phyloP scores from a whole-genome alignment of 2,113 vertebrate genomes.

The Ibidorhyncha struthersii region DNA sequence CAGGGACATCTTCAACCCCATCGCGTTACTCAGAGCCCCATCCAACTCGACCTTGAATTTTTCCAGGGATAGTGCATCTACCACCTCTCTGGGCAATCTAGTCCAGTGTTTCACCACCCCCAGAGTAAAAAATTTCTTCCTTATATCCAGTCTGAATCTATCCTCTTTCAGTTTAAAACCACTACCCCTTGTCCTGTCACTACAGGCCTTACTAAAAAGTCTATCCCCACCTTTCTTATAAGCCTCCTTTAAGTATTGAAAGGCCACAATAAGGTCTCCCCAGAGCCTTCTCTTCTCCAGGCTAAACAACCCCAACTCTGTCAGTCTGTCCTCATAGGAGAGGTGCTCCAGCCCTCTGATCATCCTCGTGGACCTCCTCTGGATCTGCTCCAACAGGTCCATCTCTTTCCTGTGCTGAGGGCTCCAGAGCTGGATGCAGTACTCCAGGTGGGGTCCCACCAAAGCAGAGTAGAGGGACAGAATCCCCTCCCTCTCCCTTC shows the following conservation, averaged over 20 bases:
- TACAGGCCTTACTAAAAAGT: background rate
- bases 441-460: background rate
- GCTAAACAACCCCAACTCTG: background rate
- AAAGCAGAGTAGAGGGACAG: rapidly evolving
- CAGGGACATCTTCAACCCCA: background rate
- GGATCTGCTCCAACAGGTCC: background rate
- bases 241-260: background rate
- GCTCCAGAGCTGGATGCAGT: background rate
- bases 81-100: rapidly evolving
- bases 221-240: background rate
- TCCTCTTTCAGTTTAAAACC: background rate
- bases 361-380: background rate
- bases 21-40: background rate
- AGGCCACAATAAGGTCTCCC: background rate
- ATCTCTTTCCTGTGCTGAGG: background rate
- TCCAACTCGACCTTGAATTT: background rate
- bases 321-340: background rate
- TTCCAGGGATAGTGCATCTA: background rate
- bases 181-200: background rate
- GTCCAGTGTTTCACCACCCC: background rate
- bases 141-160: background rate
- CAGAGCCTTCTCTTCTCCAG: background rate
- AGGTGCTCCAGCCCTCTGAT: background rate
- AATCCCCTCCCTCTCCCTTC: background rate
- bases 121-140: background rate